Conservation (phyloP, 2,888 invertebrate genomes). For the Bombylius major region DNA sequence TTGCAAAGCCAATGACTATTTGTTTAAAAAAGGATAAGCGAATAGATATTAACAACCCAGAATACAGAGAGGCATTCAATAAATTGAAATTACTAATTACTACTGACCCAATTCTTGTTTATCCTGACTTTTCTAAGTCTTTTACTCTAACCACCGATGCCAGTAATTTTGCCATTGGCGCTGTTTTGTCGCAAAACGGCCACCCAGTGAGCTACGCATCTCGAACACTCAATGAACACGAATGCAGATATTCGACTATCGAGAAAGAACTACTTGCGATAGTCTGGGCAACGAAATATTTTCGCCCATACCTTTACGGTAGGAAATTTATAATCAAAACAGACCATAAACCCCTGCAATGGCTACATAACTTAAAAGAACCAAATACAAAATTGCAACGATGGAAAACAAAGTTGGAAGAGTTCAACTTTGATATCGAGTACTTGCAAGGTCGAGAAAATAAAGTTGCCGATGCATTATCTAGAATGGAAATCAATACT, state of each 20-base stretch:
- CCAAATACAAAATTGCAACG: conserved; percentile 7
- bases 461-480: conserved; percentile 4
- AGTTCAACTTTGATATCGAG: conserved; percentile 3
- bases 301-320: conserved; percentile 7
- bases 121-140: conserved; percentile 2
- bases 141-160: not conserved
- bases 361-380: conserved; percentile 10
- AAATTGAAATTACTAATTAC: not conserved
- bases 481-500: conserved; percentile 3
- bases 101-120: not conserved
- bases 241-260: conserved; percentile 3
- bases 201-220: conserved; percentile 3
- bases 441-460: not conserved
- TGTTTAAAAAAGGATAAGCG: conserved; percentile 7
- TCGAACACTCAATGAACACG: conserved; percentile 7
- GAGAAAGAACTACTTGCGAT: conserved; percentile 9
- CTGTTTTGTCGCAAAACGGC: not conserved
- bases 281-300: too few relatives aligned
- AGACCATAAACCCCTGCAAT: conserved; percentile 8
- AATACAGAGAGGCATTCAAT: not conserved
- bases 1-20: conserved; percentile 1
- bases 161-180: not conserved
- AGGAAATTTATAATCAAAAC: conserved; percentile 5
- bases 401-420: conserved; percentile 8
- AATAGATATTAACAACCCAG: conserved; percentile 1